These are phyloP conservation scores for Wasmannia auropunctata DNA, from an alignment of 1,140 invertebrate species.

Conservation along the genomic window DNA sequence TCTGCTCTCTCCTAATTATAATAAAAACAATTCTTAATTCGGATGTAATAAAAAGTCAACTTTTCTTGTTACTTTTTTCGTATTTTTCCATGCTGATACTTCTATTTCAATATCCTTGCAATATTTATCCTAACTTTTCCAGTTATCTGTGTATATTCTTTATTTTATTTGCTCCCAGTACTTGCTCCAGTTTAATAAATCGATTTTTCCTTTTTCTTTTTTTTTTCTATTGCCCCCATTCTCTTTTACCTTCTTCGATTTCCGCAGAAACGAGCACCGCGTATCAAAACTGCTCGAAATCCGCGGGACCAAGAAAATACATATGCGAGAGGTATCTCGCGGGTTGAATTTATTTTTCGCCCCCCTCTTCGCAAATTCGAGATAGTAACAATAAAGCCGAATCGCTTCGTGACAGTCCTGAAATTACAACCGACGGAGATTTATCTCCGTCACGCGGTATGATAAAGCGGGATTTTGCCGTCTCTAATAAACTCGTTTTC, in stretches of 20 bases:
- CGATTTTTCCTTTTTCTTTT: not conserved
- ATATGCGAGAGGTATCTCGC: not conserved
- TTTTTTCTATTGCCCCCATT: not conserved
- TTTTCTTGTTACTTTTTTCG: not conserved
- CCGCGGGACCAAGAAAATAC: conserved; percentile 33
- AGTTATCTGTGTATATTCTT: not conserved
- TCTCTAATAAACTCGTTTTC: conserved; percentile 33
- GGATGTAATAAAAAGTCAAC: not conserved
- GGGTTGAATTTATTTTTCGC: conserved; percentile 49
- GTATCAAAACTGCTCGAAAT: conserved; percentile 25
- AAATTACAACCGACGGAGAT: conserved; percentile 41
- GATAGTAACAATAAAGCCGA: conserved; percentile 26
- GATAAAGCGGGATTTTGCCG: not conserved
- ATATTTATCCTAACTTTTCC: not conserved
- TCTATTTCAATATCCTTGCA: not conserved
- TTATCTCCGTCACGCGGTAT: conserved; percentile 50
- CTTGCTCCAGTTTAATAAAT: not conserved
- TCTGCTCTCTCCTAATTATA: not conserved
- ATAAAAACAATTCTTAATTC: not conserved
- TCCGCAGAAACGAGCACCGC: not conserved
- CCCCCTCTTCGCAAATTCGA: not conserved
- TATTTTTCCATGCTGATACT: not conserved
- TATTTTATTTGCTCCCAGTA: not conserved
- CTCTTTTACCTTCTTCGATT: not conserved
- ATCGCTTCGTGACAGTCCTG: not conserved